Evolutionary conservation across 2,888 invertebrate genomes (phyloP).

Genomic region (Gibbula magus): DNA sequence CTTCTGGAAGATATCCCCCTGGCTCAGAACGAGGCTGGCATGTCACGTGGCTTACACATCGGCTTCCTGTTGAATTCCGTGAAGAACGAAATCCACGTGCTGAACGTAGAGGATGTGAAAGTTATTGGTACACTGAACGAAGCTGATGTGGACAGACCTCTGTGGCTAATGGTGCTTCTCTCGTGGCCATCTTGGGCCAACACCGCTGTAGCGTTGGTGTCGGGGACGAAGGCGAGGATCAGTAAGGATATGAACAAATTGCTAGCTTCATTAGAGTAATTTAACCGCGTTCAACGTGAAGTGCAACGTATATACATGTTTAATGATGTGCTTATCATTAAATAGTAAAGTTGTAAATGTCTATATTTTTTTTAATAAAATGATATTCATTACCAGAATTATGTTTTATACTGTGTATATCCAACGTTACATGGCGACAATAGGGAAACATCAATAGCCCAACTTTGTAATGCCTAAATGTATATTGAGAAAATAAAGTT

Average conservation of each 20-base stretch:
- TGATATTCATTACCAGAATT: no score
- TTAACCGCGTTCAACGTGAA: no score
- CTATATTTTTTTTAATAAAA: no score
- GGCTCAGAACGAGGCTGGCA: background rate
- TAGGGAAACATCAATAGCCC: no score
- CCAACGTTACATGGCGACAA: no score
- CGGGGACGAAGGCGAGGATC: background rate
- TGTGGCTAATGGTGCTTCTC: background rate
- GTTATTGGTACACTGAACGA: background rate
- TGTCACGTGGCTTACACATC: background rate
- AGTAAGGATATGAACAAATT: background rate
- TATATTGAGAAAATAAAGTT: no score
- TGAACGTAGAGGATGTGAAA: background rate
- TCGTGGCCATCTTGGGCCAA: slow-evolving; percentile 6
- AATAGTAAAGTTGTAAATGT: no score
- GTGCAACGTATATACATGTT: no score
- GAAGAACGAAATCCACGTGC: background rate
- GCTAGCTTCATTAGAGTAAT: background rate
- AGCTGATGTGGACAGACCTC: background rate
- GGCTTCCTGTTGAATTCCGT: background rate
- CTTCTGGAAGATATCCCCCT: background rate
- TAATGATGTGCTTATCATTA: no score
- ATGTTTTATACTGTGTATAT: no score
- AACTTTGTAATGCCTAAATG: no score
- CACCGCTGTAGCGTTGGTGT: background rate